A percentile compares a stretch with the other conserved stretches of the same genome.
Evolutionary conservation across 53 echinoderm and acorn worm species (phyloP).

Genomic region (Mesocentrotus franciscanus): DNA sequence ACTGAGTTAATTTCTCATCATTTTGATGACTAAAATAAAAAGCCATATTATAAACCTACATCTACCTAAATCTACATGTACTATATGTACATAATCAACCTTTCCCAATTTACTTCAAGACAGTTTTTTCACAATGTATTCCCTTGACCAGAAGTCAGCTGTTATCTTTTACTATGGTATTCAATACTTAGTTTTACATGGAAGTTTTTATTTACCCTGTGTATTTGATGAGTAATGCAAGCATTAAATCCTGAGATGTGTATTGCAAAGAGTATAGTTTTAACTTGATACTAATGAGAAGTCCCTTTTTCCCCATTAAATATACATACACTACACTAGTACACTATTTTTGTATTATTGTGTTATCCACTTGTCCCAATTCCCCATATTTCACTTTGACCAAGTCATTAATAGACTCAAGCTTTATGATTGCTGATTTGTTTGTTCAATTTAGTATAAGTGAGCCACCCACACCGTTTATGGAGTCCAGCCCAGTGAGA

Average conservation of each 20-base stretch:
- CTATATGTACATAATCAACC: no score
- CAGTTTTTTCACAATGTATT: no score
- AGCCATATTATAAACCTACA: no score
- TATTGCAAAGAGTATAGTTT: neutral
- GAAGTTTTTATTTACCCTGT: neutral
- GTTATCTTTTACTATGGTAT: no score
- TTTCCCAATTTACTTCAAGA: no score
- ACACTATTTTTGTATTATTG: neutral
- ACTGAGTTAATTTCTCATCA: no score
- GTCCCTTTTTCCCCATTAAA: neutral
- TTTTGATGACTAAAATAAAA: no score
- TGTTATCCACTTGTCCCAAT: neutral
- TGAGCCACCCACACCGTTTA: slow-evolving; percentile 83
- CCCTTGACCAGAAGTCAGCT: no score
- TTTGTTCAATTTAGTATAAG: slow-evolving; percentile 74
- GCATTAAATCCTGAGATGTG: neutral
- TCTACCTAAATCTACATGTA: no score
- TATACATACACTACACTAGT: neutral
- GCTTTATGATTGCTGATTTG: neutral
- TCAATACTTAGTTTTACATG: no score
- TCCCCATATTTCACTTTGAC: neutral
- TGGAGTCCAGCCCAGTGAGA: neutral
- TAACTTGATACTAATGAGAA: neutral
- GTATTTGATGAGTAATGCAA: neutral
- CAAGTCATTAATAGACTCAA: neutral